These are phyloP conservation scores for Periophthalmodon schlosseri DNA, from an alignment of 2,113 vertebrate genomes.

Conservation along the genomic window DNA sequence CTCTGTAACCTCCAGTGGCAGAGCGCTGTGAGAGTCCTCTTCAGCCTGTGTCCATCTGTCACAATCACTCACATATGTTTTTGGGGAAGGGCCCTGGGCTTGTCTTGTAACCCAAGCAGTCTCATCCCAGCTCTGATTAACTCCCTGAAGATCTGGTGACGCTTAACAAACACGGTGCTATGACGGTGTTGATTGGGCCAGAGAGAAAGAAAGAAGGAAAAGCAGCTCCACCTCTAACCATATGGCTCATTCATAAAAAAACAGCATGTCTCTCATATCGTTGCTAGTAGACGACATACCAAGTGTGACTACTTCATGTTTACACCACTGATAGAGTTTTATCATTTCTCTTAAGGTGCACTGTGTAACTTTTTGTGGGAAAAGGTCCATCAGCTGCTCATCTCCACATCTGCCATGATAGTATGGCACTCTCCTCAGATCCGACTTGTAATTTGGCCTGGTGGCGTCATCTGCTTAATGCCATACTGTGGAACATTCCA, in stretches of 20 bases:
- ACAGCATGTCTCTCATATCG: slow-evolving; percentile 8
- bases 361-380: no score
- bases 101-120: slow-evolving; percentile 54
- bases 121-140: slow-evolving; percentile 42
- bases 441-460: no score
- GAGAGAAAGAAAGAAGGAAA: neutral
- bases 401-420: no score
- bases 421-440: no score
- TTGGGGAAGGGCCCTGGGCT: slow-evolving; percentile 46
- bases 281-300: neutral
- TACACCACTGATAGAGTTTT: no score
- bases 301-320: neutral
- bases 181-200: slow-evolving; percentile 21
- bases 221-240: slow-evolving; percentile 13
- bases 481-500: no score
- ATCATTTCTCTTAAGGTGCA: no score
- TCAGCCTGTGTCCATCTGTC: slow-evolving; percentile 49
- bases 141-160: slow-evolving; percentile 26
- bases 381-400: no score
- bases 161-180: slow-evolving; percentile 12
- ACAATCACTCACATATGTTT: slow-evolving; percentile 71
- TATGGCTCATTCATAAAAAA: slow-evolving; percentile 45
- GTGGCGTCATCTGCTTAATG: no score
- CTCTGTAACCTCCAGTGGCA: slow-evolving; percentile 15
- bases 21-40: slow-evolving; percentile 21